Conservation (phyloP, 2,888 invertebrate genomes). For the Miltochrista miniata region DNA sequence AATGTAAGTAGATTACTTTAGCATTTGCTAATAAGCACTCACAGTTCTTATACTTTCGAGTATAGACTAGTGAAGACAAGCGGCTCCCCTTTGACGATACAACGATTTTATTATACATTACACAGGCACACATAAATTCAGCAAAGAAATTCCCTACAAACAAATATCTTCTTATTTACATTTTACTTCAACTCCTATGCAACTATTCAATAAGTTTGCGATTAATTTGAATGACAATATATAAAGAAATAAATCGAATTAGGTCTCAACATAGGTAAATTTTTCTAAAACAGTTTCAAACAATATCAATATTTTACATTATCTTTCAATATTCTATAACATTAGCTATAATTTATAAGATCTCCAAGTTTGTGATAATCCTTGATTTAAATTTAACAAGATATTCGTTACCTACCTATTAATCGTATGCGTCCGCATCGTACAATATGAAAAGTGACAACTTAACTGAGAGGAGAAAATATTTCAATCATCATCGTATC, state of each 20-base stretch:
- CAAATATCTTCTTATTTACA: conserved; percentile 71
- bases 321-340: conserved; percentile 78
- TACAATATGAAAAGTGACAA: conserved; percentile 66
- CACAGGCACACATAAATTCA: conserved; percentile 74
- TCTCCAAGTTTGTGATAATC: conserved; percentile 78
- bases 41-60: no score
- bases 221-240: conserved; percentile 65
- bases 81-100: conserved; percentile 43
- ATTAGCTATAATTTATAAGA: conserved; percentile 82
- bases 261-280: conserved; percentile 80
- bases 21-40: no score
- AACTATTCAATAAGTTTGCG: conserved; percentile 71
- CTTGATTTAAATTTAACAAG: conserved; percentile 79
- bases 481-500: conserved; percentile 66
- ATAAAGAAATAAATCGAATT: conserved; percentile 71
- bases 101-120: conserved; percentile 50
- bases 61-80: not conserved
- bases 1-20: no score
- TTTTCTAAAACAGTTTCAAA: conserved; percentile 82
- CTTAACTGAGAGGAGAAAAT: conserved; percentile 70
- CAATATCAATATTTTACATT: conserved; percentile 75
- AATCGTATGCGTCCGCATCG: conserved; percentile 60
- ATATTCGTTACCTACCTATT: conserved; percentile 81
- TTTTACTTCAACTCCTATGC: conserved; percentile 57
- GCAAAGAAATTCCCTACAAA: conserved; percentile 72